phyloP scores from a whole-genome alignment of 2,888 invertebrate species.

The Calephelis perditalis region DNA sequence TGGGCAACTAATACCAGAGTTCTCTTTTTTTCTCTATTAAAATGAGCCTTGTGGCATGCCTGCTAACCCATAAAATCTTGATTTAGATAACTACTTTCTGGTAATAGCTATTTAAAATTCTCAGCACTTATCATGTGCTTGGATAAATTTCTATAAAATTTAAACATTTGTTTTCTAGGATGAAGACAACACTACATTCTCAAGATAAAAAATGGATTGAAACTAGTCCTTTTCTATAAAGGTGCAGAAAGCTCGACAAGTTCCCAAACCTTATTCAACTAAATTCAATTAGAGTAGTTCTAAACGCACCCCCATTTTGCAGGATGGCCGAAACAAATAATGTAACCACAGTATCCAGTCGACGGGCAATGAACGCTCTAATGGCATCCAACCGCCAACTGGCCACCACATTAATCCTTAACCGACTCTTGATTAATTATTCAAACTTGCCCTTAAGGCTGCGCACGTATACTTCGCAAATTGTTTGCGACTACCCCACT shows the following conservation, averaged over 20 bases:
- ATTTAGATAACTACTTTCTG: no score
- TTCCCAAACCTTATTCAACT: conserved; percentile 3
- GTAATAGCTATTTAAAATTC: no score
- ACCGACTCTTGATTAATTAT: conserved; percentile 74
- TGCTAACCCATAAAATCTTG: no score
- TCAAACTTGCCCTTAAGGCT: conserved; percentile 62
- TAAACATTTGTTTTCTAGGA: no score
- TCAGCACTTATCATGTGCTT: no score
- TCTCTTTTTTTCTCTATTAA: no score
- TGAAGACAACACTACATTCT: no score
- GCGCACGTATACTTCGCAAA: conserved; percentile 53
- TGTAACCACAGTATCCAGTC: conserved; percentile 67
- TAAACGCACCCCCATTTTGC: conserved; percentile 37
- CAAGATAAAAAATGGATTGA: no score
- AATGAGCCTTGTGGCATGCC: no score
- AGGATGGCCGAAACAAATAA: conserved; percentile 51
- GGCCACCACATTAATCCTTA: conserved; percentile 76
- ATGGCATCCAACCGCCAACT: conserved; percentile 74
- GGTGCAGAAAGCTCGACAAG: not conserved
- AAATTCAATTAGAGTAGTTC: conserved; percentile 37
- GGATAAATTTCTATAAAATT: no score
- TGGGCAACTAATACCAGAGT: no score
- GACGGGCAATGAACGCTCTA: conserved; percentile 67
- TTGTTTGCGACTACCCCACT: conserved; percentile 50
- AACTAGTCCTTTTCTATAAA: no score